Base-by-base conservation (phyloP, 2,113 vertebrate genomes). In the Phalacrocorax aristotelis region DNA sequence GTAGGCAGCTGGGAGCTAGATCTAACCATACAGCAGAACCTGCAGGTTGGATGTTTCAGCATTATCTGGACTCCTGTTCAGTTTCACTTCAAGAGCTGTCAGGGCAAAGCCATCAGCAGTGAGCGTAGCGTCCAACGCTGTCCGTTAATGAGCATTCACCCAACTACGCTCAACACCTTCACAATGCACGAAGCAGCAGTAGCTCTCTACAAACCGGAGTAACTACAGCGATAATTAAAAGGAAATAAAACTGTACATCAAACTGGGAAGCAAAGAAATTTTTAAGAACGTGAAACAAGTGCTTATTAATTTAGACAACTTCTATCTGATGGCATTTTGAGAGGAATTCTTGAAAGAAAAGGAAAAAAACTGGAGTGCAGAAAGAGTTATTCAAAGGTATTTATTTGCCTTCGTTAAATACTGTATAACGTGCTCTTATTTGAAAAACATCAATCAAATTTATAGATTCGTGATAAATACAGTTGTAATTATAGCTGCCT, bases 401-500 rank as follows among this genome's bases (percentile, higher is more conserved):
- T 80, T 52, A 79, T 69, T 89, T 92, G 86, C 72, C 81, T 95
- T 66, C 19, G 19, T 83, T 96, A 94, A 95, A 83, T 86, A 84
- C 90, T 69, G 46, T 76, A 93, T 93, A 83, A 83, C 13, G 1
- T 40, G 36, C 34, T 62, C 74, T 90, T 96, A 95, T 93, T 82
- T 87, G 87, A 97, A 96, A 96, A 95, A 85, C 90, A 96, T 96
- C 96, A 96, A 92, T 80, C 88, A 89, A 90, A 87, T 69, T 88
- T 94, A 96, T 90, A 87, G 94, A 91, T 94, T 83, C 52, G 1
- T 79, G 82, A 97, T 75, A 96, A 92, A 94, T 84, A 89, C 42
- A 79, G 95, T 84, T 89, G 69, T 95, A 97, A 90, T 79, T 89
- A 95, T 57, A 94, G 95, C 83, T 58, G 78, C 96, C 92, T 87